A percentile compares a stretch with the other conserved stretches of the same genome.
Evolutionary conservation across 2,797 vertebrate genomes (phyloP).

Genomic region (Chelonia mydas): DNA sequence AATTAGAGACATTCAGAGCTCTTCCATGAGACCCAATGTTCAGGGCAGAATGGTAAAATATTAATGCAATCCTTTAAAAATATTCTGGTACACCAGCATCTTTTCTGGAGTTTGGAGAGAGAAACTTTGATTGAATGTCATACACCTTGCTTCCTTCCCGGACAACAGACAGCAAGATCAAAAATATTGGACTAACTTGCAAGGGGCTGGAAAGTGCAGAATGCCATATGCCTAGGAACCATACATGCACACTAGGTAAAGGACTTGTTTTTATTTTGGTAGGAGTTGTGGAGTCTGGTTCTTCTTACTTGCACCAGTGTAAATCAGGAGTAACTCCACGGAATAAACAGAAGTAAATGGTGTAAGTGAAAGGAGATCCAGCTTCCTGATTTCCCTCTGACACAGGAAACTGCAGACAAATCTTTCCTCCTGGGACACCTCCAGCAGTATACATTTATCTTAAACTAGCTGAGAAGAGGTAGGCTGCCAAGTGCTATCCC

Average conservation of each 20-base stretch:
- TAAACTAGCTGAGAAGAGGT: neutral
- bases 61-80: neutral
- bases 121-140: no score
- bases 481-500: neutral
- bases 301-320: neutral
- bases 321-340: neutral
- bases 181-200: accelerated
- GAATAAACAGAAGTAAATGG: accelerated
- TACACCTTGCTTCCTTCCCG: neutral
- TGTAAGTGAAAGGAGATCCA: neutral
- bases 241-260: neutral
- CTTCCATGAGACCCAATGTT: neutral
- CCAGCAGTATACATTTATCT: neutral
- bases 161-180: neutral
- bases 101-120: neutral
- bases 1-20: neutral
- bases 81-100: neutral
- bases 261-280: neutral
- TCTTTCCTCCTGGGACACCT: neutral
- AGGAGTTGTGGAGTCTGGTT: neutral
- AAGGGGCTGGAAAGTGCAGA: neutral
- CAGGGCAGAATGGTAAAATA: neutral
- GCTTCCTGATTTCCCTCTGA: neutral
- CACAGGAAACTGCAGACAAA: neutral
- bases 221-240: accelerated